Evolutionary conservation across 2,113 vertebrate species (phyloP).

Genomic region (Loxodonta africana): DNA sequence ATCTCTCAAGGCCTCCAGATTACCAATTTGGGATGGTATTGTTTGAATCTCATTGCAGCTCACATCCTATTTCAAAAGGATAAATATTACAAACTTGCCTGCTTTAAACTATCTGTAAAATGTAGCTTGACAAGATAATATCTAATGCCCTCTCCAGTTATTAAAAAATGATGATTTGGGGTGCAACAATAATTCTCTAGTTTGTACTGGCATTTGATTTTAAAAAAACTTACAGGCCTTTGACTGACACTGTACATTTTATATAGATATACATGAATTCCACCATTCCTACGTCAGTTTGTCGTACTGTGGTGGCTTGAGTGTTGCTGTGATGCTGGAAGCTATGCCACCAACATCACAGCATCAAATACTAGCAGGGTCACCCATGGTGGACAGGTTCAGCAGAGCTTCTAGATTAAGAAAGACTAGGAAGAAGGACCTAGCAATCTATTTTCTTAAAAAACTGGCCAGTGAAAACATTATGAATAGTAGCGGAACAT

Average conservation of each 20-base stretch:
- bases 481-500: too few relatives aligned
- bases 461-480: too few relatives aligned
- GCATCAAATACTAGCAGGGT: too few relatives aligned
- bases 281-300: too few relatives aligned
- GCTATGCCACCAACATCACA: too few relatives aligned
- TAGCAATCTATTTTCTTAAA: too few relatives aligned
- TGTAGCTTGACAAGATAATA: not conserved
- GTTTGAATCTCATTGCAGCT: constrained; percentile 99
- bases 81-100: constrained; percentile 49
- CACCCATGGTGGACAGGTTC: too few relatives aligned
- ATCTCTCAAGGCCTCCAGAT: constrained; percentile 94
- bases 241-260: not conserved
- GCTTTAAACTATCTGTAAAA: constrained; percentile 66
- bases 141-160: not conserved
- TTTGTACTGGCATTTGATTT: constrained; percentile 47
- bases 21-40: constrained; percentile 95
- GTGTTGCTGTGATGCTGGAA: too few relatives aligned
- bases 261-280: constrained; percentile 20
- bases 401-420: too few relatives aligned
- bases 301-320: too few relatives aligned
- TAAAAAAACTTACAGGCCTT: not conserved
- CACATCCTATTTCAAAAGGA: constrained; percentile 92
- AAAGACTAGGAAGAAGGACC: too few relatives aligned
- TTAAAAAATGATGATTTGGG: not conserved
- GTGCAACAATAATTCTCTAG: constrained; percentile 34